These are phyloP conservation scores for Mastacembelus armatus DNA, from an alignment of 2,797 vertebrate genomes.

Conservation along the genomic window DNA sequence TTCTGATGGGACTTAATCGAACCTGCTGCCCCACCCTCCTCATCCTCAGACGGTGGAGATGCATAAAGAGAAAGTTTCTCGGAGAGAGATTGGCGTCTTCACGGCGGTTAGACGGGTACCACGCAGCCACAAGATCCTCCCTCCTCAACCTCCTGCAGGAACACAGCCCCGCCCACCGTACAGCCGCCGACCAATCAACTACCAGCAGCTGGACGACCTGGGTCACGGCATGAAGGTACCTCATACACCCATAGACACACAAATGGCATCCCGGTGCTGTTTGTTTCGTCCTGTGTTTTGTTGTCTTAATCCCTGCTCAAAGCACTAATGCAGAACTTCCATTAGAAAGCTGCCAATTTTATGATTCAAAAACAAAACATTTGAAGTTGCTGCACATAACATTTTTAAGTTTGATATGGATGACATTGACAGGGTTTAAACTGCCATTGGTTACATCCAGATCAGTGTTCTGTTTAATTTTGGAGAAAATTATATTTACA, in stretches of 20 bases:
- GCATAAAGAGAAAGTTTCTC: conserved; percentile 91
- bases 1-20: not conserved
- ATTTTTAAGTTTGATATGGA: no score
- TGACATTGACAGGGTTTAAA: no score
- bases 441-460: no score
- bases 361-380: no score
- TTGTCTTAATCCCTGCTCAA: no score
- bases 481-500: not conserved
- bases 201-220: conserved; percentile 84
- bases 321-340: not conserved
- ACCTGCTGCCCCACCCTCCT: not conserved
- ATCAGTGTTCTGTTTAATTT: no score
- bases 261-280: no score
- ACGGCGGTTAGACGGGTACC: conserved; percentile 76
- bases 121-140: conserved; percentile 80
- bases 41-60: conserved; percentile 86
- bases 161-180: conserved; percentile 79
- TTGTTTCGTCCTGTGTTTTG: no score
- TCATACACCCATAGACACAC: not conserved
- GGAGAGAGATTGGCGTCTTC: conserved; percentile 87
- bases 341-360: not conserved
- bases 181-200: conserved; percentile 87
- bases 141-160: conserved; percentile 38
- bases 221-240: conserved; percentile 92
- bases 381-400: no score